These are phyloP conservation scores for Microctonus aethiopoides DNA, from an alignment of 2,888 invertebrate genomes.

Conservation along the genomic window DNA sequence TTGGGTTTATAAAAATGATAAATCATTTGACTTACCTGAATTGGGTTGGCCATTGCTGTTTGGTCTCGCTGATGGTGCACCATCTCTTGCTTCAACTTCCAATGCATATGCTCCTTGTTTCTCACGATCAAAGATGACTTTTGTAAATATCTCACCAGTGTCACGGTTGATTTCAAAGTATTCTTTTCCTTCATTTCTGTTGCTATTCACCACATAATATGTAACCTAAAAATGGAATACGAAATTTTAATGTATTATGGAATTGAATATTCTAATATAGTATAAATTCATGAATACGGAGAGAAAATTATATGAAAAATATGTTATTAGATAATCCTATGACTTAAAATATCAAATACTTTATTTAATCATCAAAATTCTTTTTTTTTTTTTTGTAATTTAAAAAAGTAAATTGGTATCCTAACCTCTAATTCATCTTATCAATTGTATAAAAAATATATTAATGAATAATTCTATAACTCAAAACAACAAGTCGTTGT, in stretches of 20 bases:
- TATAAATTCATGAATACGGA: no score
- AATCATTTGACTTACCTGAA: slow-evolving; percentile 78
- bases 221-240: slow-evolving; percentile 76
- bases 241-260: neutral
- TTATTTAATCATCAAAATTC: no score
- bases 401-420: no score
- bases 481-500: no score
- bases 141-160: slow-evolving; percentile 95
- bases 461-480: no score
- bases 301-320: no score
- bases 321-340: no score
- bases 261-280: neutral
- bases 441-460: no score
- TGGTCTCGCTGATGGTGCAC: slow-evolving; percentile 94
- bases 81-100: slow-evolving; percentile 96
- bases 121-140: slow-evolving; percentile 96
- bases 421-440: no score
- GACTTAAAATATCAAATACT: no score
- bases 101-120: slow-evolving; percentile 97
- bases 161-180: slow-evolving; percentile 96
- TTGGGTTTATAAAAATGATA: slow-evolving; percentile 19
- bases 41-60: slow-evolving; percentile 94
- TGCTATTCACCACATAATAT: slow-evolving; percentile 92
- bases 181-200: slow-evolving; percentile 92
- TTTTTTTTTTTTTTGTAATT: no score